Conservation (phyloP, 2,797 vertebrate genomes). For the Poeciliopsis turneri region DNA sequence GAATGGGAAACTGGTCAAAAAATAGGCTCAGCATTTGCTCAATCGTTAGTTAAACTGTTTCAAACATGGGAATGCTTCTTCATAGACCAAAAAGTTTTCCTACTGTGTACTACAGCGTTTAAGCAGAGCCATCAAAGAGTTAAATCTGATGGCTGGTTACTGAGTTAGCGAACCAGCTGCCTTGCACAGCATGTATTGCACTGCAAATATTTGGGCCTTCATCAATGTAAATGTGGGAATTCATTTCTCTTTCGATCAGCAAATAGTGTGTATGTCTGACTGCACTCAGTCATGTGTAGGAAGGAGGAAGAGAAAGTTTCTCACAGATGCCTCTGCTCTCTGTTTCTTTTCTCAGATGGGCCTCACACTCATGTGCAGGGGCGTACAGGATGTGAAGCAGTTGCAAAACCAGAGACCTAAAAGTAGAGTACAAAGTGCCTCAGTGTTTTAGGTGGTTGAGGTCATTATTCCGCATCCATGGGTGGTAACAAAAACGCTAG, state of each 20-base stretch:
- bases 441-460: conserved; percentile 41
- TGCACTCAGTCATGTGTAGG: conserved; percentile 2
- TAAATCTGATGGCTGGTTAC: not conserved
- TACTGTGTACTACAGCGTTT: not conserved
- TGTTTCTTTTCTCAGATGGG: conserved; percentile 45
- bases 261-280: not conserved
- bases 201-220: not conserved
- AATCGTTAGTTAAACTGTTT: not conserved
- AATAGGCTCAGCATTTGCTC: not conserved
- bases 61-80: not conserved
- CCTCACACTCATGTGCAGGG: conserved; percentile 27
- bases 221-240: not conserved
- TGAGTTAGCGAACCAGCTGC: not conserved
- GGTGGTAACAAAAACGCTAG: conserved; percentile 16
- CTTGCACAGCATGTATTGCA: not conserved
- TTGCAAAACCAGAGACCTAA: conserved; percentile 28
- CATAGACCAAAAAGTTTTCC: no score
- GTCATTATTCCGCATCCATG: conserved; percentile 22
- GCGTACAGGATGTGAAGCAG: conserved; percentile 64
- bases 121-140: not conserved
- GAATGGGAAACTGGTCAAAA: not conserved
- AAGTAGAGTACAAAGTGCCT: not conserved
- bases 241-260: not conserved
- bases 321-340: conserved; percentile 25
- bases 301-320: conserved; percentile 30